A percentile compares a stretch with the other conserved stretches of the same genome.
phyloP scores from a whole-genome alignment of 2,113 vertebrate genomes.

The chimpanzee (Pan troglodytes) region NHGRI_mPanTro3-v2.1_pri NC_072409.2:86743501-86744000 shows the following conservation, averaged over 20 bases:
- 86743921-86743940: not conserved
- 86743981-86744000: not conserved
- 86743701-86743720: not conserved
- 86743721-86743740: not conserved
- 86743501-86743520: too few relatives aligned
- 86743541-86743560: not conserved
- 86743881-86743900: not conserved
- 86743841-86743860: not conserved
- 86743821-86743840: not conserved
- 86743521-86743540: not conserved
- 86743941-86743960: not conserved
- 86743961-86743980: not conserved
- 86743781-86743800: not conserved
- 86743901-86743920: not conserved
- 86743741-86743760: not conserved
- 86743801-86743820: not conserved
- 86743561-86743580: not conserved
- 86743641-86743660: not conserved
- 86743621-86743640: not conserved
- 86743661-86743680: rapidly evolving
- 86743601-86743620: rapidly evolving
- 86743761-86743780: not conserved
- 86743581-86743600: not conserved
- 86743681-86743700: not conserved
- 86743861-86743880: not conserved